These are phyloP conservation scores for Caenorhabditis sp. DNA, from an alignment of 2,888 invertebrate species.

Conservation along the genomic window DNA sequence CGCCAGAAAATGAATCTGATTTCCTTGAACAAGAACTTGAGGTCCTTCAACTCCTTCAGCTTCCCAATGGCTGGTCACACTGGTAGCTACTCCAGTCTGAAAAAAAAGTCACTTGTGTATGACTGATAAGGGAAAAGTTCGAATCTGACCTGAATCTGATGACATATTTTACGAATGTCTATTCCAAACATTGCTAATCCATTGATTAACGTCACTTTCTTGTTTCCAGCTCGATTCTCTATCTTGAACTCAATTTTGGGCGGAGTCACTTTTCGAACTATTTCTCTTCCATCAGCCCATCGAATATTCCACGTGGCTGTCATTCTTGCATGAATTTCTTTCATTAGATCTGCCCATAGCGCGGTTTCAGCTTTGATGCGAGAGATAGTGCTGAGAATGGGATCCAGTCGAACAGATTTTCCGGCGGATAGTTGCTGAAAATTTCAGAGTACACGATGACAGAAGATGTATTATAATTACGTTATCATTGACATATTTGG, in stretches of 20 bases:
- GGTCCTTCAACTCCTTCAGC: slow-evolving; percentile 86
- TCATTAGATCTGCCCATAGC: slow-evolving; percentile 73
- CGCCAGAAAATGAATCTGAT: slow-evolving; percentile 75
- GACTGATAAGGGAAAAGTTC: background rate
- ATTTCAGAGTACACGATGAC: background rate
- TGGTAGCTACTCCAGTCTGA: slow-evolving; percentile 92
- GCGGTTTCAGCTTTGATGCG: slow-evolving; percentile 56
- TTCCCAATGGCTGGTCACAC: slow-evolving; percentile 89
- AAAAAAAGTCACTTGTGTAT: slow-evolving; percentile 84
- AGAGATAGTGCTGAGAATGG: slow-evolving; percentile 58
- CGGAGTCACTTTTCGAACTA: slow-evolving; percentile 66
- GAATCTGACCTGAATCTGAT: slow-evolving; percentile 69
- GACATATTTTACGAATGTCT: slow-evolving; percentile 85
- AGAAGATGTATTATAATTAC: slow-evolving; percentile 31
- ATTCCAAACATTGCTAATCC: slow-evolving; percentile 93
- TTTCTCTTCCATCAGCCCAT: slow-evolving; percentile 75
- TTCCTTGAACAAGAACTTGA: slow-evolving; percentile 81
- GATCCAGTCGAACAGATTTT: slow-evolving; percentile 70
- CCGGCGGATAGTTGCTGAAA: slow-evolving; percentile 69
- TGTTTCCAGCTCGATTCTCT: slow-evolving; percentile 81
- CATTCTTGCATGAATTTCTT: slow-evolving; percentile 73
- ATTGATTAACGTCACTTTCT: slow-evolving; percentile 91
- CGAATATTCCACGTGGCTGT: slow-evolving; percentile 75
- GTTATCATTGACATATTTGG: slow-evolving; percentile 73
- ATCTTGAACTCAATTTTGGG: slow-evolving; percentile 68